Evolutionary conservation across 2,888 invertebrate genomes (phyloP).

Genomic region (Cartodere bifasciata): DNA sequence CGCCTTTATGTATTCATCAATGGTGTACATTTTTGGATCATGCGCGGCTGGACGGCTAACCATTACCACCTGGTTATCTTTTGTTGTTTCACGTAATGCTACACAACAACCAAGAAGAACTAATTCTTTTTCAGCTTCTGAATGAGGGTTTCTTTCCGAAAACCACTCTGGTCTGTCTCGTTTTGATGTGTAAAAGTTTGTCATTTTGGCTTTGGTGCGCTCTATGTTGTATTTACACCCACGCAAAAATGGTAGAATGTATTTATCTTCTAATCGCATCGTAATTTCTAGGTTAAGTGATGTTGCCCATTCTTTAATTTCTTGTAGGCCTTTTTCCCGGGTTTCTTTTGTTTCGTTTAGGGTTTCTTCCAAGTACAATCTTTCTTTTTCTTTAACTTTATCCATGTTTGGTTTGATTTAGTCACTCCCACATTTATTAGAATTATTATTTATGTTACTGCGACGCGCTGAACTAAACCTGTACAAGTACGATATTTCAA

Average conservation of each 20-base stretch:
- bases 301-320: constrained; percentile 32
- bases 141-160: constrained; percentile 40
- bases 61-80: constrained; percentile 41
- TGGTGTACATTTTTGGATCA: constrained; percentile 42
- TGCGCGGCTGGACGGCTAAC: constrained; percentile 46
- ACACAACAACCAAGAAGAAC: constrained; percentile 42
- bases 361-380: constrained; percentile 19
- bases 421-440: too few species aligned
- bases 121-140: constrained; percentile 42
- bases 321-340: constrained; percentile 21
- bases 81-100: constrained; percentile 33
- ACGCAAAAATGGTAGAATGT: constrained; percentile 42
- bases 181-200: constrained; percentile 42
- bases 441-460: too few species aligned
- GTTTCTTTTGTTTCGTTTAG: constrained; percentile 27
- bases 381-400: constrained; percentile 17
- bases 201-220: constrained; percentile 41
- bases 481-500: too few species aligned
- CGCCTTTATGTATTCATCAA: constrained; percentile 48
- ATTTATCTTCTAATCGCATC: constrained; percentile 35
- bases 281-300: constrained; percentile 33
- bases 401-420: too few species aligned
- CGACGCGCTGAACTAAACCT: too few species aligned
- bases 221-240: constrained; percentile 46
- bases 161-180: constrained; percentile 45